Conservation (phyloP, 92 coral and sea anemone species). For the Umimayanthus chanpuru region DNA sequence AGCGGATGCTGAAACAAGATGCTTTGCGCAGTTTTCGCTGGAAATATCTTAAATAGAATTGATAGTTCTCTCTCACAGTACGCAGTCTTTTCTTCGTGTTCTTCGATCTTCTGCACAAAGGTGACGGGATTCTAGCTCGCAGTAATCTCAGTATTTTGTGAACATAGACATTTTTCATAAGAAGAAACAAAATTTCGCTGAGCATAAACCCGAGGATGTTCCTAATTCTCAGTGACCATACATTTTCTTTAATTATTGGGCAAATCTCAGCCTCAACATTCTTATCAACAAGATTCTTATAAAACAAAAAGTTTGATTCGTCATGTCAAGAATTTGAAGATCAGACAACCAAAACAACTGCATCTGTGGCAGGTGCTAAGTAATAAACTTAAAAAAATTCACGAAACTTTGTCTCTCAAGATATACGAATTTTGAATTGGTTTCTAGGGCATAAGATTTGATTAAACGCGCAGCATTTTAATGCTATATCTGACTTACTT, state of each 20-base stretch:
- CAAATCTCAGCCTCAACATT: too few relatives aligned
- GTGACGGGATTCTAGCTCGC: neutral
- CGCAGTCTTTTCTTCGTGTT: neutral
- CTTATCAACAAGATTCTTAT: too few relatives aligned
- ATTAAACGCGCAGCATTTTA: neutral
- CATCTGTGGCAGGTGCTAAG: neutral
- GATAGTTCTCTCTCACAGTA: neutral
- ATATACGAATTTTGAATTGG: neutral
- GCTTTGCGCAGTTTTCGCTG: too few relatives aligned
- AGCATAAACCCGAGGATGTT: too few relatives aligned
- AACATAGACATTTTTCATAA: too few relatives aligned
- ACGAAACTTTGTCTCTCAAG: neutral
- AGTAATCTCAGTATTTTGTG: neutral
- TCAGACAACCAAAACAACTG: neutral
- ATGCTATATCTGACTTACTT: too few relatives aligned
- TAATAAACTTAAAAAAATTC: neutral
- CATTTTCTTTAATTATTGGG: too few relatives aligned
- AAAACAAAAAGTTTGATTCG: neutral
- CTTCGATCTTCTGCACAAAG: neutral
- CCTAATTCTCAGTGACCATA: too few relatives aligned
- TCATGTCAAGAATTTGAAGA: neutral
- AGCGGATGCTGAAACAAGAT: neutral
- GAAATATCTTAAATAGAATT: neutral
- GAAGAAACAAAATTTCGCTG: too few relatives aligned
- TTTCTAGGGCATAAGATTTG: neutral